Evolutionary conservation across 2,888 invertebrate genomes (phyloP), one percentile per base, ranked within the genome.

Genomic region (Megamerina dolium): DNA sequence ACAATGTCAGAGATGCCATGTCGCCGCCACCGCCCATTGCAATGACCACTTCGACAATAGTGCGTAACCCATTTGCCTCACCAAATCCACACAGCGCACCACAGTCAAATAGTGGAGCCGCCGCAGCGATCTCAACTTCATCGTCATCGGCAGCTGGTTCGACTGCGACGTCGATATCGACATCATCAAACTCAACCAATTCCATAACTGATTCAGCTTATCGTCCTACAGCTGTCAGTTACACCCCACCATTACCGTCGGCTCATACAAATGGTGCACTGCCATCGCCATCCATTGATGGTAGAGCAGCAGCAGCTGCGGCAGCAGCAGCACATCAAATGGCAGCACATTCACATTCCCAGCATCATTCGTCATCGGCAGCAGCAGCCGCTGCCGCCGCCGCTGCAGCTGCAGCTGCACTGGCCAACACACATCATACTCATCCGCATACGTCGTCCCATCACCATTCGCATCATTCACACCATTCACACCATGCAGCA

Each of bases 21-120:
- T 32, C 48, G 6, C 43, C 52, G 36, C 43, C 45, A 4, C 58
- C 58, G 19, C 57, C 64, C 2, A 35, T 61, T 45, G 57, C 57
- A 19, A 60, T 61, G 60, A 61, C 64, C 42, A 61, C 68, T 1
- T 67, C 68, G 3, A 65, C 65, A 2, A 65, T 70, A 35, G 69
- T 68, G 40, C 61, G 70, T 31, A 68, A 68, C 59, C 68, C 68
- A 6, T 68, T 68, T 12, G 68, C 70, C 43, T 70, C 68, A 12
- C 70, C 70, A 14, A 65, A 68, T 45, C 63, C 48, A 14, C 37
- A 12, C 8, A 40, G 41, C 43, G 47, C 51, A 26, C 30, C 46
- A 5, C 27, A 21, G 14, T 30, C 43, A 8, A 33, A 39, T 36
- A 29, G 31, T 33, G 45, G 29, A 14, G 34, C 37, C 20, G 16